Base-by-base conservation (phyloP, 1,140 invertebrate genomes). In the Drosophila erecta region DNA sequence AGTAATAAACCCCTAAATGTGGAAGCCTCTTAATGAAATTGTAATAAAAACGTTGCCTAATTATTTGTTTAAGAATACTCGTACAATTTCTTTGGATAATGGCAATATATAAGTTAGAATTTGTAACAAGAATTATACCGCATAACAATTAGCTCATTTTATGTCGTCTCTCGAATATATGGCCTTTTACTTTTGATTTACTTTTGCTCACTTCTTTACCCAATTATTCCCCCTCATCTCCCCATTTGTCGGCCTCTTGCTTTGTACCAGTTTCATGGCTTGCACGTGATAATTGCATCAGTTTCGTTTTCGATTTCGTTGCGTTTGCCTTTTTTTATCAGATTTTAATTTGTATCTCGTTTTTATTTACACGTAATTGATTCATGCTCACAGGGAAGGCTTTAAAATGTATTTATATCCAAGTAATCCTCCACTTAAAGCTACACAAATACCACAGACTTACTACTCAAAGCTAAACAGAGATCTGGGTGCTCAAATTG, bases 231-330 rank as follows among this genome's bases (percentile, higher is more conserved):
- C 15, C 27, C 11, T 8, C 3, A 37, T 43, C 38, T 40, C 17
- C 44, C 4, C 22, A 11, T 14, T 41, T 27, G 38, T 51, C 27
- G 17, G 35, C 38, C 40, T 60, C 56, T 58, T 58, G 50, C 35
- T 65, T 62, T 73, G 76, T 55, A 73, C 65, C 73, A 89, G 81
- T 86, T 90, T 87, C 76, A 90, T 90, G 80, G 77, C 67, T 84
- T 90, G 89, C 87, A 86, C 86, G 86, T 90, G 86, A 90, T 90
- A 90, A 90, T 90, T 90, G 78, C 67, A 69, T 70, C 47, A 50
- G 56, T 51, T 58, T 33, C 37, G 11, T 55, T 33, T 61, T 79
- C 22, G 33, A 49, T 53, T 61, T 53, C 41, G 38, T 47, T 70
- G 64, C 56, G 40, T 55, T 51, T 12, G 30, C 30, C 7, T 17